These are phyloP conservation scores for Sprattus sprattus DNA, from an alignment of 2,113 vertebrate species.

Conservation along the genomic window DNA sequence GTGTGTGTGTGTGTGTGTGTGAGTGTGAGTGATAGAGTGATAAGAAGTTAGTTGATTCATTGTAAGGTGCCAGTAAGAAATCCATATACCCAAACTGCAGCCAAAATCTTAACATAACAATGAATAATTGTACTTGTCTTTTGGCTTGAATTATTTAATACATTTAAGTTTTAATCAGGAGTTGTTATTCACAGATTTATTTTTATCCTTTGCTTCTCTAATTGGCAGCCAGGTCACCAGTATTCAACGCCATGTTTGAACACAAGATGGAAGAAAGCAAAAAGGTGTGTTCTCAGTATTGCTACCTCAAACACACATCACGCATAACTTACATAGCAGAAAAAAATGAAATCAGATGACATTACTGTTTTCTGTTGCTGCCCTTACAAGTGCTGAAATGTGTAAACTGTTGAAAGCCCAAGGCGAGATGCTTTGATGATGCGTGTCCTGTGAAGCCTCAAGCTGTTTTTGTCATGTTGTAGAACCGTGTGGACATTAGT, in stretches of 20 bases:
- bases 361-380: too few relatives aligned
- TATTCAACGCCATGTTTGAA: conserved; percentile 99
- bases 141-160: too few relatives aligned
- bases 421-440: too few relatives aligned
- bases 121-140: too few relatives aligned
- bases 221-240: conserved; percentile 86
- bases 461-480: background rate
- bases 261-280: conserved; percentile 99
- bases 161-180: too few relatives aligned
- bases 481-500: conserved; percentile 98
- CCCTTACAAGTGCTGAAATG: too few relatives aligned
- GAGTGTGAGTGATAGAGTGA: background rate
- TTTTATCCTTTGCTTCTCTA: conserved; percentile 24
- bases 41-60: background rate
- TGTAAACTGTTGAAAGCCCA: too few relatives aligned
- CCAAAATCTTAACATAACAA: too few relatives aligned
- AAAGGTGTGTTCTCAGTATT: conserved; percentile 77
- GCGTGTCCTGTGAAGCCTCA: background rate
- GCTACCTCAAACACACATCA: background rate
- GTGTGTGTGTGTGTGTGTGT: background rate
- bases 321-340: too few relatives aligned
- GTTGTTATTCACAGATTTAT: too few relatives aligned
- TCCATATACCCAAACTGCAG: too few relatives aligned
- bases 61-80: background rate
- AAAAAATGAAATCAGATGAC: too few relatives aligned